Base-by-base conservation (phyloP, 2,888 invertebrate species). In the Cistogaster globosa region DNA sequence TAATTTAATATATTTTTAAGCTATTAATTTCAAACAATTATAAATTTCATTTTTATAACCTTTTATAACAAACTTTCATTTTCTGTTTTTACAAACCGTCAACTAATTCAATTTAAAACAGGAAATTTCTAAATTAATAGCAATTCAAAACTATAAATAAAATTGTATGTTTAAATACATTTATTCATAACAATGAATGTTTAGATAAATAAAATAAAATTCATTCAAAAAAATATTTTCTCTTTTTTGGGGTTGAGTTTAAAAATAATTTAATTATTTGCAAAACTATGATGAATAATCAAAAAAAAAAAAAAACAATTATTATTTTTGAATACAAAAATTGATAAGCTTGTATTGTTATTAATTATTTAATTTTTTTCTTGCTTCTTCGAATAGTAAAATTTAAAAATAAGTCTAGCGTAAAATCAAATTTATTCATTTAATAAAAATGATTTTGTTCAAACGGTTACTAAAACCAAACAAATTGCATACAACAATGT, bases 321-420 rank as follows among this genome's bases (percentile, higher is more conserved):
- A 69, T n/a, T n/a, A n/a, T n/a, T n/a, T n/a, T n/a, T n/a, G n/a
- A n/a, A 18, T 53, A 45, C 12, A 60, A 18, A 60, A 12, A 45
- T 74, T 55, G n/a, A 32, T 32, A 42, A 20, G 18, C 36, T 60
- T 0, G 22, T 51, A n/a, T 53, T 26, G 11, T 63, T 75, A 22
- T 36, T 36, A 68, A 22, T 68, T 60, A 60, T 77, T 26, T 20
- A n/a, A 77, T 60, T 3, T 32, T n/a, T 55, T 68, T n/a, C 26
- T 42, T 20, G 4, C 38, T n/a, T 42, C 42, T 74, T 53, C 22
- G 4, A 22, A 0, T 48, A 26, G 14, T 45, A 26, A 55, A 36
- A 57, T 60, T 2, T 9, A n/a, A n/a, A 71, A 72, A 62, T 32
- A 78, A 53, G 8, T 79, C 55, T 48, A 65, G 65, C 79, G 72